Base-by-base conservation (phyloP, 2,113 vertebrate species). In the Pontoporia blainvillei region DNA sequence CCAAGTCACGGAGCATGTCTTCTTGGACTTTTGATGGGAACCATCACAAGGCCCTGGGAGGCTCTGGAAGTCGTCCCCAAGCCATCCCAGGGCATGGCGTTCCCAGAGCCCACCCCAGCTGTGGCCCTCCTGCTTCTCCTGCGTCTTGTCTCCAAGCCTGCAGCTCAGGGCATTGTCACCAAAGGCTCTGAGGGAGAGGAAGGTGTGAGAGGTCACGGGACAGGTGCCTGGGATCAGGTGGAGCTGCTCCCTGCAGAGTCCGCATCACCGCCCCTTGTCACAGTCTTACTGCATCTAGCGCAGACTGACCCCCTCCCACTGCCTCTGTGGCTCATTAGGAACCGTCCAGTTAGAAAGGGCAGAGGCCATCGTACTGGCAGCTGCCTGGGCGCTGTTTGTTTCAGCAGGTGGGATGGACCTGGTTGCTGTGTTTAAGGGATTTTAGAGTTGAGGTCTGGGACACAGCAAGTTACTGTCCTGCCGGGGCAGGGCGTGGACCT, bases 331-430 rank as follows among this genome's bases (percentile, higher is more conserved):
- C 11, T 83, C 3, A 3, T 11, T 25, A 46, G 88, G 49, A 3
- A 5, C 5, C 0, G 0, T 18, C 66, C 25, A 17, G 1, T 3
- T n/a, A 5, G 46, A 44, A 44, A 5, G 29, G 46, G 6, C 2
- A 0, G 10, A 10, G 25, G 21, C 76, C 1, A 2, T 17, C 2
- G 3, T 72, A n/a, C 31, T 3, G 5, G 64, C 12, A 39, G 54
- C 49, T 0, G 1, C 49, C 81, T 49, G 31, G 13, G 6, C 0
- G 10, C 18, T 23, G 6, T 54, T 10, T 1, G 5, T 66, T 13
- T n/a, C 27, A 5, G 44, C 62, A 29, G 59, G 31, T 20, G 3
- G 44, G 41, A 1, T 29, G 73, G 8, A 8, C 27, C 2, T 20
- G 4, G 11, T 57, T 25, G 25, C 66, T 90, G 31, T 36, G 4